A percentile compares a stretch with the other conserved stretches of the same genome.
These are phyloP conservation scores for Jaculus jaculus DNA, from an alignment of 2,113 vertebrate genomes.

Conservation along the genomic window DNA sequence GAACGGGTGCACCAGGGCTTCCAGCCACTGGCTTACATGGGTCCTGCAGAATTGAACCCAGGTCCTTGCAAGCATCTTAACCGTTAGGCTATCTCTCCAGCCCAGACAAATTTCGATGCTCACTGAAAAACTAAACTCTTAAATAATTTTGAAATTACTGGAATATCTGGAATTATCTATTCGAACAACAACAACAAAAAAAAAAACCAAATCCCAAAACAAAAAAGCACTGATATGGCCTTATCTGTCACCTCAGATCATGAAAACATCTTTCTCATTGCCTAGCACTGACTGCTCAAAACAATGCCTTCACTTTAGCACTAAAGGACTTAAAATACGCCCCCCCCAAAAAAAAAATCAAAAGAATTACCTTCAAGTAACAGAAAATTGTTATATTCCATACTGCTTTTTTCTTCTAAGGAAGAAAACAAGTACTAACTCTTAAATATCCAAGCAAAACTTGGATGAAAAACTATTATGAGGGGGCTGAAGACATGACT, in stretches of 20 bases:
- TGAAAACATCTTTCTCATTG: neutral
- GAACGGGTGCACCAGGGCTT: too few relatives aligned
- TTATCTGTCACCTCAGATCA: neutral
- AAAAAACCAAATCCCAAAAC: neutral
- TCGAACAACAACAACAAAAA: neutral
- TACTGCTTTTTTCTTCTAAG: neutral
- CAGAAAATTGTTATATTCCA: neutral
- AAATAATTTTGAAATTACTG: conserved; percentile 27
- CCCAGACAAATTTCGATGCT: too few relatives aligned
- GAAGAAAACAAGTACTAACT: neutral
- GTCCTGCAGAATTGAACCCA: too few relatives aligned
- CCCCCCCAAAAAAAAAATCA: too few relatives aligned
- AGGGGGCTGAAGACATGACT: too few relatives aligned
- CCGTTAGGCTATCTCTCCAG: too few relatives aligned
- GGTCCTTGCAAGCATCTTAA: too few relatives aligned
- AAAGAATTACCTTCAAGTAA: neutral
- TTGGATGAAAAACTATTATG: neutral
- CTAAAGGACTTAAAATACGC: neutral
- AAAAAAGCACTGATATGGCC: neutral
- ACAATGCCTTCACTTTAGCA: neutral
- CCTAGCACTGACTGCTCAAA: neutral
- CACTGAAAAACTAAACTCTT: too few relatives aligned
- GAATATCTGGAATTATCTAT: neutral
- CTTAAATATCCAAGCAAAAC: conserved; percentile 30
- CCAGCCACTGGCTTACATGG: too few relatives aligned